Base-by-base conservation (phyloP, 53 echinoderm and acorn worm species). In the Paracentrotus lividus region DNA sequence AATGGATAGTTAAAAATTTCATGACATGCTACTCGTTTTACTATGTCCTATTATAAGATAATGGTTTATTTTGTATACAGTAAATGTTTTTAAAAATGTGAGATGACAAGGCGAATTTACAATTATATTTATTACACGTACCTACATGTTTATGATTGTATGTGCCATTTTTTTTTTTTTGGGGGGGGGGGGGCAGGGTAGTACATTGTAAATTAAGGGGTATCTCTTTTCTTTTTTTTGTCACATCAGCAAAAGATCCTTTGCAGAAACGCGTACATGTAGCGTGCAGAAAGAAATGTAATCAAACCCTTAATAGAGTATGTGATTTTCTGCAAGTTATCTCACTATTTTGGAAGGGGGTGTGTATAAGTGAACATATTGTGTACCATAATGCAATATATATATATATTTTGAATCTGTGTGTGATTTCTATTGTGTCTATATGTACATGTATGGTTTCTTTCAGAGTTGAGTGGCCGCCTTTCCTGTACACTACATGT, bases 321-420 rank as follows among this genome's bases (percentile, higher is more conserved):
- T 13, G 57, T 27, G 29, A 27, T 4, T 61, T 26, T 61, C 8
- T 64, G 64, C 29, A 64, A 8, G 10, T 27, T 27, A 15, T 54
- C n/a, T n/a, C n/a, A n/a, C n/a, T 51, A 51, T 51, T 51, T 5
- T 51, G 5, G 51, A 5, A 51, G 5, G 9, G 5, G 51, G 15
- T 52, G 52, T 52, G 52, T 52, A 52, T 52, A 67, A 67, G 67
- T 67, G 72, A 72, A 72, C 72, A 72, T 38, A 72, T 72, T 72
- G 38, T 72, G 72, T 72, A 72, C 21, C 72, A 72, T 72, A 72
- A 38, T 72, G 72, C 72, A 72, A 72, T 72, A 72, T 72, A 36
- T 60, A 60, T 60, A 60, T 72, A 72, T 72, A 72, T 72, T 72
- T 72, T 72, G 72, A 40, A 72, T 38, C 72, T 72, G 72, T 72